A percentile compares a stretch with the other conserved stretches of the same genome.
These are phyloP conservation scores for Drosophila ogumai DNA, from an alignment of 1,140 invertebrate genomes.

Conservation along the genomic window DNA sequence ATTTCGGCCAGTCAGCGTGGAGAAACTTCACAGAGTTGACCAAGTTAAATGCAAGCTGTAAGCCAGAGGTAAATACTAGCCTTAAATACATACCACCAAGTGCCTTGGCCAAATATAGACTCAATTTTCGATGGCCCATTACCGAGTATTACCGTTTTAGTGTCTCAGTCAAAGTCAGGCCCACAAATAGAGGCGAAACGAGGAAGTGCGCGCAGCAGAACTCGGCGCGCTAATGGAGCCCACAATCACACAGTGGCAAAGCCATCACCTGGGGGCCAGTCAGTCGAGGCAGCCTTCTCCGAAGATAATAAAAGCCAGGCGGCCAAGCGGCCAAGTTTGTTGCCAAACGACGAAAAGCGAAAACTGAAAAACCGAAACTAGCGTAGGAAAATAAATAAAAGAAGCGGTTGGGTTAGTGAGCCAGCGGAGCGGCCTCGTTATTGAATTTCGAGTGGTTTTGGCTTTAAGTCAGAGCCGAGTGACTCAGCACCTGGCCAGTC, in stretches of 20 bases:
- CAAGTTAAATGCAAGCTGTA: conserved; percentile 1
- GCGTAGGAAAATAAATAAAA: conserved; percentile 33
- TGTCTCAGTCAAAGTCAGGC: conserved; percentile 40
- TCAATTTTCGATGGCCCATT: conserved; percentile 14
- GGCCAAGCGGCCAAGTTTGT: conserved; percentile 23
- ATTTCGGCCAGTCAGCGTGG: neutral
- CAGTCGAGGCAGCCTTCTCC: conserved; percentile 14
- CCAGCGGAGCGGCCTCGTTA: conserved; percentile 62
- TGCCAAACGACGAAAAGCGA: conserved; percentile 42
- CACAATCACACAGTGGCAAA: conserved; percentile 12
- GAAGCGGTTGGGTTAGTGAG: conserved; percentile 31
- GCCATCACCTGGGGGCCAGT: conserved; percentile 28
- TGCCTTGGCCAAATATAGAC: conserved; percentile 13
- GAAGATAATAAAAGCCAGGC: conserved; percentile 30
- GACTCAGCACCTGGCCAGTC: conserved; percentile 39
- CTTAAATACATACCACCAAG: neutral
- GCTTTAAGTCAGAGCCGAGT: conserved; percentile 20
- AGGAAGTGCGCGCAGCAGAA: conserved; percentile 49
- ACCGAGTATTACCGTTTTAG: conserved; percentile 20
- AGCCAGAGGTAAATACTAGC: conserved; percentile 7
- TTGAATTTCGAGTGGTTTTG: conserved; percentile 70
- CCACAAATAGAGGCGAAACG: conserved; percentile 22
- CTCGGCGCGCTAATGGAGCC: conserved; percentile 42
- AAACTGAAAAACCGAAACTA: conserved; percentile 18
- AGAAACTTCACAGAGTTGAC: conserved; percentile 18